Evolutionary conservation across 2,797 vertebrate species (phyloP).

Genomic region (Macropus fuliginosus): DNA sequence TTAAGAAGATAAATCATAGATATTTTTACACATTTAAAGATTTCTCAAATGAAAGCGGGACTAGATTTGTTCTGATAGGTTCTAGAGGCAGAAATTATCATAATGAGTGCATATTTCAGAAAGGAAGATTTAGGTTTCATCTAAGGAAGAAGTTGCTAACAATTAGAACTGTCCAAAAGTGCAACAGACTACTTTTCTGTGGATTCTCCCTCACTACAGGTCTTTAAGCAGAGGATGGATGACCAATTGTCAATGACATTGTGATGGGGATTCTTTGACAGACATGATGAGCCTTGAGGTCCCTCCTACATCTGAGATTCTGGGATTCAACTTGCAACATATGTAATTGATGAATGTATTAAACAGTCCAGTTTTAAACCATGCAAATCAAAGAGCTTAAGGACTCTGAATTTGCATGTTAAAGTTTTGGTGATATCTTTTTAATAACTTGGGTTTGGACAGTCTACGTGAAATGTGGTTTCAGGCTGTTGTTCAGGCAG

Average conservation of each 20-base stretch:
- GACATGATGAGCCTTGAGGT: neutral
- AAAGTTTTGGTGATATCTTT: neutral
- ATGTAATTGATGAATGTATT: neutral
- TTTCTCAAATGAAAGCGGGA: neutral
- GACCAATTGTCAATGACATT: neutral
- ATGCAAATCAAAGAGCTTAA: neutral
- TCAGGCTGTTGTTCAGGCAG: neutral
- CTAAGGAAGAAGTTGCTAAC: neutral
- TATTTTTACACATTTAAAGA: neutral
- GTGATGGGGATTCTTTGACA: neutral
- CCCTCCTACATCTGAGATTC: neutral
- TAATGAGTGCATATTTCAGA: neutral
- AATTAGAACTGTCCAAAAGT: neutral
- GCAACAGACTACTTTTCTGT: neutral
- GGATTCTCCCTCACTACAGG: neutral
- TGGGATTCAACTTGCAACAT: neutral
- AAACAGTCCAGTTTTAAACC: constrained; percentile 23
- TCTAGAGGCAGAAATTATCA: neutral
- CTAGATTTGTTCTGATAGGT: neutral
- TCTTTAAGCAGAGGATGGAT: neutral
- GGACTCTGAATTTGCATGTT: neutral
- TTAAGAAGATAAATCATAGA: neutral
- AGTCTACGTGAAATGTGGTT: neutral
- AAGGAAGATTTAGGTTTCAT: neutral
- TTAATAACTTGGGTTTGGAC: constrained; percentile 7